Percentiles rank a stretch among this genome's conserved stretches.
These are phyloP conservation scores for Syrmaticus mikado DNA, from an alignment of 2,113 vertebrate species.

Conservation along the genomic window DNA sequence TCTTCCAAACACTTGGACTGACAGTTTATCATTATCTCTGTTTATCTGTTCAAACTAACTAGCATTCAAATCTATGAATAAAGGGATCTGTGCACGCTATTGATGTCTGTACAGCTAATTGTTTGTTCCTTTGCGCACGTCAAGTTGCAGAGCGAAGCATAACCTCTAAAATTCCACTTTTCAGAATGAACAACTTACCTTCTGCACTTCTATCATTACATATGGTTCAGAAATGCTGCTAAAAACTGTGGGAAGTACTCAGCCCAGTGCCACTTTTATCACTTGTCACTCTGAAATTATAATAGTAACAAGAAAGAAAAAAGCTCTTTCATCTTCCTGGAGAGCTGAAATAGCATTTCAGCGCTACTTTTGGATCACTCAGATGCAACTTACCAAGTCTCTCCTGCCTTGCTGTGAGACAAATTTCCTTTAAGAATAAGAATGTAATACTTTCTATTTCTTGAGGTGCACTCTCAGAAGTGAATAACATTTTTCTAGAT, in stretches of 20 bases:
- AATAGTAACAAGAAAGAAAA: slow-evolving; percentile 27
- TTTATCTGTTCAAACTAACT: slow-evolving; percentile 30
- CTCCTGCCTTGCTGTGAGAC: slow-evolving; percentile 29
- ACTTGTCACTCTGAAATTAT: slow-evolving; percentile 57
- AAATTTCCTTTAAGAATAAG: not conserved
- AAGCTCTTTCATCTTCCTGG: slow-evolving; percentile 33
- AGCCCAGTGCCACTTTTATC: slow-evolving; percentile 32
- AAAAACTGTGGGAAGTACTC: slow-evolving; percentile 17
- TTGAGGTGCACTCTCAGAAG: not conserved
- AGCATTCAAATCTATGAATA: not conserved
- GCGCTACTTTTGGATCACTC: slow-evolving; percentile 29
- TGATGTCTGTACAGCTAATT: not conserved
- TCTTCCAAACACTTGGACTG: not conserved
- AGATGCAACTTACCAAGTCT: slow-evolving; percentile 11
- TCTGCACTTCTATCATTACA: not conserved
- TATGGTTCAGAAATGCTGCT: not conserved
- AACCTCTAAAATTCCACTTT: not conserved
- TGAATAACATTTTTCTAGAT: not conserved
- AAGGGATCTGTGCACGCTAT: not conserved
- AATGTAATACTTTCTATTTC: not conserved
- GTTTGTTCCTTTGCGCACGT: not conserved
- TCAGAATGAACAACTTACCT: not conserved
- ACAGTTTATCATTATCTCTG: slow-evolving; percentile 24
- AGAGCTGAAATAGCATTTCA: slow-evolving; percentile 37
- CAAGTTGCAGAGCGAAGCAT: not conserved